Conservation (phyloP, 2,888 invertebrate genomes). For the Drosophila paucipuncta region DNA sequence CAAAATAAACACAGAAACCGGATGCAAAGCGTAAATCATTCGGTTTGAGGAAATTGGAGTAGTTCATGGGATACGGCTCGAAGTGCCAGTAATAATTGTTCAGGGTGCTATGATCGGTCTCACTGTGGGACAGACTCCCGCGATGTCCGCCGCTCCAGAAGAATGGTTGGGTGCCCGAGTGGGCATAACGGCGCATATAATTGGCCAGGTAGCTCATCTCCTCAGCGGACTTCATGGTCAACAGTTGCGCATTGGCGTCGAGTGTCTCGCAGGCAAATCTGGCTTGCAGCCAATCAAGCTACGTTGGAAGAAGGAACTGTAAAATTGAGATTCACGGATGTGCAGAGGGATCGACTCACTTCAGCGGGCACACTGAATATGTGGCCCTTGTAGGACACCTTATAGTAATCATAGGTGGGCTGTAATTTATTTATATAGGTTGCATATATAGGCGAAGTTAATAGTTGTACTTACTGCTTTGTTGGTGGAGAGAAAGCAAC, state of each 20-base stretch:
- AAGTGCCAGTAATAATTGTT: conserved; percentile 59
- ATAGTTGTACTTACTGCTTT: conserved; percentile 46
- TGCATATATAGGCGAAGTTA: not conserved
- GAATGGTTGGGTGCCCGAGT: conserved; percentile 39
- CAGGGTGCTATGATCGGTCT: conserved; percentile 24
- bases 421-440: conserved; percentile 4
- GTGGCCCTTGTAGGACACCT: conserved; percentile 54
- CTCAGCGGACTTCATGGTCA: conserved; percentile 38
- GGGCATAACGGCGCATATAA: conserved; percentile 48
- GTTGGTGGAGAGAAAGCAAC: conserved; percentile 68
- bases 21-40: conserved; percentile 3
- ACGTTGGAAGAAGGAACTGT: not conserved
- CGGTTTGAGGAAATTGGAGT: conserved; percentile 40
- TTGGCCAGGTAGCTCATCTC: conserved; percentile 48
- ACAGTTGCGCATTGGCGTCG: conserved; percentile 41
- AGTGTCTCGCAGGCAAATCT: conserved; percentile 64
- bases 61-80: conserved; percentile 61
- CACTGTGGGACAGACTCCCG: conserved; percentile 33
- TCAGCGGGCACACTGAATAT: conserved; percentile 55
- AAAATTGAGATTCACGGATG: not conserved
- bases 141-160: conserved; percentile 72
- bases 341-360: conserved; percentile 36
- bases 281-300: conserved; percentile 66
- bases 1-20: conserved; percentile 58
- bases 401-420: conserved; percentile 65